These are phyloP conservation scores for Cyanoramphus novaezelandiae DNA, from an alignment of 2,113 vertebrate genomes.

Conservation along the genomic window DNA sequence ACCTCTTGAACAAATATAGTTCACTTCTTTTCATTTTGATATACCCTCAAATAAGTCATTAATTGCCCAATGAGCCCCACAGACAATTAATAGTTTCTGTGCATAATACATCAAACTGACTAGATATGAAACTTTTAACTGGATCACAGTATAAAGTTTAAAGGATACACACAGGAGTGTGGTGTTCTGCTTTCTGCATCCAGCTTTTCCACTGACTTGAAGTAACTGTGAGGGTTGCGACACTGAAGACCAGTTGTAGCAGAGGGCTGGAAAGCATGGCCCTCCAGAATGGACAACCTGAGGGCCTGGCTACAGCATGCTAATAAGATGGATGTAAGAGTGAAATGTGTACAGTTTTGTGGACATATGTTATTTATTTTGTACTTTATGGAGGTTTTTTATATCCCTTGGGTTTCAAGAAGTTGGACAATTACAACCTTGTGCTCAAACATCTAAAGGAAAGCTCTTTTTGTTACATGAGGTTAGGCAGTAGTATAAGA, in stretches of 20 bases:
- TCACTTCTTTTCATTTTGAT: neutral
- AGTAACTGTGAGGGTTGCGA: neutral
- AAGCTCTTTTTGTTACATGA: neutral
- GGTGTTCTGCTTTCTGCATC: neutral
- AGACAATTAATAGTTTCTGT: neutral
- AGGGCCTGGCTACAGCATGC: neutral
- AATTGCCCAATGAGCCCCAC: neutral
- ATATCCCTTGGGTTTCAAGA: neutral
- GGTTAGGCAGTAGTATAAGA: neutral
- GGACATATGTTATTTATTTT: neutral
- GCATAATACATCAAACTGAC: neutral
- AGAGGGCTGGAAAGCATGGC: neutral
- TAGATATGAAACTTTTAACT: neutral
- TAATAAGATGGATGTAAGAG: neutral
- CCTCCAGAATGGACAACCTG: accelerated
- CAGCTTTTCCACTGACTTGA: neutral
- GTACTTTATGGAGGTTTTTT: neutral
- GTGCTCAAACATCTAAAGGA: neutral
- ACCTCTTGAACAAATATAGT: neutral
- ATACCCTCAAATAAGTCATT: neutral
- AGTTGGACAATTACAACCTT: neutral
- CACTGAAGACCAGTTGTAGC: neutral
- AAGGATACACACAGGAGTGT: neutral
- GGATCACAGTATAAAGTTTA: neutral
- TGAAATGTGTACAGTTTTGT: neutral